Base-by-base conservation (phyloP, 1,140 invertebrate species). In the Conopomorpha cramerella region DNA sequence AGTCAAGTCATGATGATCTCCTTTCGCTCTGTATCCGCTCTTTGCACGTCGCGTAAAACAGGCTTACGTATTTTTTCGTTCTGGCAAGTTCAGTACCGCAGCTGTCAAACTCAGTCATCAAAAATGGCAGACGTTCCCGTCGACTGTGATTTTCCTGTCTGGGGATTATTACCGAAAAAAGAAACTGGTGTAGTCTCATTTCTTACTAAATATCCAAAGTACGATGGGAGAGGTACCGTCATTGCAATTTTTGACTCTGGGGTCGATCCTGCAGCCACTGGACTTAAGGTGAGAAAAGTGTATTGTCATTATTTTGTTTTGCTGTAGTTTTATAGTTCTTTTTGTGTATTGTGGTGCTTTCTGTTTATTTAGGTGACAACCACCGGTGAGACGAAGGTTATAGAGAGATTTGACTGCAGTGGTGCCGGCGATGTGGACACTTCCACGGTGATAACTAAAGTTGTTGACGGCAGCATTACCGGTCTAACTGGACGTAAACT, bases 181-280 rank as follows among this genome's bases (percentile, higher is more conserved):
- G 95, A 98, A 79, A 99, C 95, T 32, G 92, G 91, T 35, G 91
- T 95, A 14, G 80, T 85, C 16, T 84, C 86, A 36, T 98, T 98
- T 79, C 59, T 98, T 14, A 86, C 82, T 45, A 96, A 96, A 80
- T 89, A 96, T 82, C 94, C 95, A 0, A 81, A 88, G 40, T 97
- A 91, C 73, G 95, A 99, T 85, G 96, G 96, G 6, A 83, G 91
- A 61, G 91, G 88, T 58, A 86, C 92, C 18, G 78, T 91, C 46
- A 96, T 99, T 61, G 97, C 95, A 26, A 93, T 99, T 61, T 88
- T 99, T 41, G 97, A 99, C 80, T 96, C 95, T 17, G 97, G 97
- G 11, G 90, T 99, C 38, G 97, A 99, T 83, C 96, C 96, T 23
- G 92, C 92, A 29, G 93, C 95, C 10, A 84, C 89, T 38, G 96